These are phyloP conservation scores for Microcebus ravelobensis DNA, from an alignment of 2,113 vertebrate species.

Conservation along the genomic window DNA sequence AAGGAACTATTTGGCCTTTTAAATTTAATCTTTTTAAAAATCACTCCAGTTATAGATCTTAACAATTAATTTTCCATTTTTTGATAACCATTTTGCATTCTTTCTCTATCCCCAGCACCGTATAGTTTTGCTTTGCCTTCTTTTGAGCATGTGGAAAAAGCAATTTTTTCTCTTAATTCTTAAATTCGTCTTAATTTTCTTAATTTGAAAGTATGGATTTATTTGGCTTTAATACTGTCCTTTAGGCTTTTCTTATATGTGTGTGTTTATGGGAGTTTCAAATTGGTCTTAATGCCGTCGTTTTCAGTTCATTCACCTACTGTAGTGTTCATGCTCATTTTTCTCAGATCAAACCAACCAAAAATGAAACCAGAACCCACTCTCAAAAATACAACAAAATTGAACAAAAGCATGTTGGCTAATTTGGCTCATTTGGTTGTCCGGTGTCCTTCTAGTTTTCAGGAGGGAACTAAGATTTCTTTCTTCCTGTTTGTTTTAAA, in stretches of 20 bases:
- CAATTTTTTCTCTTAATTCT: background rate
- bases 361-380: background rate
- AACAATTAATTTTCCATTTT: background rate
- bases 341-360: slow-evolving; percentile 18
- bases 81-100: background rate
- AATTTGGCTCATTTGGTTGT: background rate
- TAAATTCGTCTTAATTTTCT: background rate
- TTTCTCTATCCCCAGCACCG: fast-evolving
- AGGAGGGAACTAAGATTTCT: background rate
- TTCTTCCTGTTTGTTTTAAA: background rate
- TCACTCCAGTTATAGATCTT: background rate
- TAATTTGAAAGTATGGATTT: background rate
- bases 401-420: background rate
- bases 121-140: background rate
- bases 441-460: background rate
- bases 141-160: background rate
- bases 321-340: background rate
- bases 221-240: background rate
- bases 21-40: slow-evolving; percentile 13
- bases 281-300: background rate
- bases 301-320: background rate
- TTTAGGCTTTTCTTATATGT: background rate
- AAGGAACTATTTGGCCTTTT: slow-evolving; percentile 27
- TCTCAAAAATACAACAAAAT: background rate
- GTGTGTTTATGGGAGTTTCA: slow-evolving; percentile 16